Evolutionary conservation across 2,888 invertebrate genomes (phyloP).

Genomic region (Leptogaster cylindrica): DNA sequence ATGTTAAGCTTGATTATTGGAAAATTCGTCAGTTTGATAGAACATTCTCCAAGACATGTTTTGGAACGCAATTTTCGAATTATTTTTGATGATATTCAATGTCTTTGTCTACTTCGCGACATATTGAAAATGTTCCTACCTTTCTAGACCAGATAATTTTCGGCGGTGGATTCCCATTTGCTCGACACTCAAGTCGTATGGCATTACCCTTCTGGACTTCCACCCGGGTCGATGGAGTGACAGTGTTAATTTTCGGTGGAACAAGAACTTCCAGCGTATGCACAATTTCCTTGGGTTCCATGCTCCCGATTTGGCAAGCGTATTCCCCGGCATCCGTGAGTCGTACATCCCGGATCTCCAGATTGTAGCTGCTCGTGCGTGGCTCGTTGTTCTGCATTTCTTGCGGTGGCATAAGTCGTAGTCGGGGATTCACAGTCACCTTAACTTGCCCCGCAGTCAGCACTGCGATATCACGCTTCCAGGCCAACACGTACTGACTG

Average conservation of each 20-base stretch:
- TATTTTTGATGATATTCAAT: too few species aligned
- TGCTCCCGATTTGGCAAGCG: conserved; percentile 65
- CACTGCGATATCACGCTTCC: conserved; percentile 65
- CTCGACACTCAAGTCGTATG: conserved; percentile 64
- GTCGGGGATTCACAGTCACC: conserved; percentile 64
- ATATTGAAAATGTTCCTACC: too few species aligned
- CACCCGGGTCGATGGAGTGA: conserved; percentile 63
- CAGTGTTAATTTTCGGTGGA: conserved; percentile 65
- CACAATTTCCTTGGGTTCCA: conserved; percentile 63
- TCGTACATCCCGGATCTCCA: conserved; percentile 63
- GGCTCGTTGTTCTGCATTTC: conserved; percentile 51
- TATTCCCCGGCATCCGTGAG: conserved; percentile 65
- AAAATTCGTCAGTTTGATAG: too few species aligned
- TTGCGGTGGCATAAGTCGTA: conserved; percentile 60
- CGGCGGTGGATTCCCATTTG: conserved; percentile 65
- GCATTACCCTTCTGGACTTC: conserved; percentile 65
- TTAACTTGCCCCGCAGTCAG: conserved; percentile 64
- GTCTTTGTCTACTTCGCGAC: too few species aligned
- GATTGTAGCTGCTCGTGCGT: conserved; percentile 61
- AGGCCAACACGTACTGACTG: conserved; percentile 61
- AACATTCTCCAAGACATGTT: too few species aligned
- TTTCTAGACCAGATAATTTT: conserved; percentile 65
- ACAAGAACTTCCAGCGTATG: conserved; percentile 66
- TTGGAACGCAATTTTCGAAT: too few species aligned
- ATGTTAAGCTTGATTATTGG: too few species aligned